Evolutionary conservation across 1,140 invertebrate species (phyloP), one percentile per base, ranked within the genome.

Genomic region (Myzus persicae): DNA sequence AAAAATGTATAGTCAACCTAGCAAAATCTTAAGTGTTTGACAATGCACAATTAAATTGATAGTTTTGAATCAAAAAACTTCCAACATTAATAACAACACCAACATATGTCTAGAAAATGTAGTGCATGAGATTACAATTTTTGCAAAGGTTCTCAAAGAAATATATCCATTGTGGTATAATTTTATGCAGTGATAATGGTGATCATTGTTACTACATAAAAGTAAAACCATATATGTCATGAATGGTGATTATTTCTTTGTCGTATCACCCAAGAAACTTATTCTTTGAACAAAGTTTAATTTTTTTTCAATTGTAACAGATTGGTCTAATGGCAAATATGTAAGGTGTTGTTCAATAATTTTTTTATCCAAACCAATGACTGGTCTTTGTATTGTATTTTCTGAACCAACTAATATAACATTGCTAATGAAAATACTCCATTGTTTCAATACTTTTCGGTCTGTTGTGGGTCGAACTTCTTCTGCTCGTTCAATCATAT

Each of bases 401-500:
- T 93, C 81, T 40, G 91, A 93, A 42, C 91, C 59, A 48, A 87
- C 9, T 18, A 22, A 76, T 44, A 67, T 93, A 38, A 91, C 54
- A 67, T 54, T 46, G 18, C 82, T 91, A 5, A 76, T 81, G 54
- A 93, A 91, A 24, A 67, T 36, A 91, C 76, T 93, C 93, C 91
- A 93, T 40, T 59, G 54, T 67, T 94, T 67, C 42, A 93, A 85
- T 46, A 92, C 51, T 38, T 81, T 67, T 26, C 76, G 85, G 44
- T 93, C 85, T 6, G 81, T 93, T 4, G 26, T 51, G 11, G 54
- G 48, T 40, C 90, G 93, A 22, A 94, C 44, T 76, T 89, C 84
- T 93, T 94, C 94, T 11, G 94, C 94, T 54, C 87, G 81, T 84
- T 93, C 93, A 76, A 94, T 94, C 90, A 94, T 94, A 67, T 93